A percentile compares a stretch with the other conserved stretches of the same genome.
These are phyloP conservation scores for Sebastes fasciatus DNA, from an alignment of 2,113 vertebrate genomes.

Conservation along the genomic window DNA sequence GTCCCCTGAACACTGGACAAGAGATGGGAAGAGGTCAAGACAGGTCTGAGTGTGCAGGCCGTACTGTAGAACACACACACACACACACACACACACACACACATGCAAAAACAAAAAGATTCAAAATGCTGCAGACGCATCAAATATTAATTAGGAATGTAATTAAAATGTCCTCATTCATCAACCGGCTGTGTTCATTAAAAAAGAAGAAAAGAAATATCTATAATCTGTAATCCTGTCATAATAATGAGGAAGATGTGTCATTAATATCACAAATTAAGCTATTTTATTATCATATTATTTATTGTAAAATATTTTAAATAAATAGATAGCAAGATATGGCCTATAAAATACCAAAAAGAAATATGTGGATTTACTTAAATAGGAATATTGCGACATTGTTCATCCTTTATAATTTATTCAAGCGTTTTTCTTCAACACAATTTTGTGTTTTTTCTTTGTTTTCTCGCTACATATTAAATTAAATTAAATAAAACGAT, in stretches of 20 bases:
- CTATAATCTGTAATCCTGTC: not conserved
- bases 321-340: not conserved
- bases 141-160: constrained; percentile 18
- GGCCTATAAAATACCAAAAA: not conserved
- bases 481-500: not conserved
- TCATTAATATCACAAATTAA: constrained; percentile 32
- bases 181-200: not conserved
- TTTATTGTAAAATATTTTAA: not conserved
- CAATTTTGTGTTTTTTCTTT: not conserved
- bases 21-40: constrained; percentile 79
- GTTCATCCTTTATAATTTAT: not conserved
- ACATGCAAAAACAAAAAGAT: not conserved
- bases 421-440: not conserved
- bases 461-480: not conserved
- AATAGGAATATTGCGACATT: not conserved
- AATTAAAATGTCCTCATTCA: constrained; percentile 27
- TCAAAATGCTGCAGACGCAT: constrained; percentile 27
- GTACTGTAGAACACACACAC: constrained; percentile 75
- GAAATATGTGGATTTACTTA: not conserved
- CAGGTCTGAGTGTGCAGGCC: constrained; percentile 69
- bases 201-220: not conserved
- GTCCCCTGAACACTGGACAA: constrained; percentile 79
- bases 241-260: not conserved
- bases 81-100: constrained; percentile 1
- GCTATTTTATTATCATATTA: not conserved